Conservation (phyloP, 2,113 vertebrate species). For the Heterochromis multidens region DNA sequence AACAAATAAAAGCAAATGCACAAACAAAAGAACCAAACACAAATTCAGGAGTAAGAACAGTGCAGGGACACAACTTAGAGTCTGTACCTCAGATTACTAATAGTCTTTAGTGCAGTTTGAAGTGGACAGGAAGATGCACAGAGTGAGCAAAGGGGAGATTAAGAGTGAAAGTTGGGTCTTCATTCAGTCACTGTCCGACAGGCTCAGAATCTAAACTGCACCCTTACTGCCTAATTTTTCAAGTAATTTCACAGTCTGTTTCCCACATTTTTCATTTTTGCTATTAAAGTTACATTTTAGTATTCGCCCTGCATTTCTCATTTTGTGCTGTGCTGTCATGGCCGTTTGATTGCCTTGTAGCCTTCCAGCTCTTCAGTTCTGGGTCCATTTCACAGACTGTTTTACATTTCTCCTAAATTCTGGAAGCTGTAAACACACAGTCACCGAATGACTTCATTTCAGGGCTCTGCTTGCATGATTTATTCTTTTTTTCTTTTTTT, state of each 20-base stretch:
- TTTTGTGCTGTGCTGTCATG: background rate
- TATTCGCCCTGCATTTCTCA: slow-evolving; percentile 26
- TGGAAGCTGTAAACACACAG: slow-evolving; percentile 27
- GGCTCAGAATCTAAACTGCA: slow-evolving; percentile 3
- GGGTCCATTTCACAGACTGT: slow-evolving; percentile 21
- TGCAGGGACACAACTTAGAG: background rate
- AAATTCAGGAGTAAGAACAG: background rate
- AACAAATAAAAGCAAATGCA: background rate
- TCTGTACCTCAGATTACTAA: background rate
- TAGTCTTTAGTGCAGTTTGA: background rate
- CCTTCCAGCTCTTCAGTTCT: slow-evolving; percentile 10
- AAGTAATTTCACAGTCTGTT: slow-evolving; percentile 59
- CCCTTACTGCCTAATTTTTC: slow-evolving; percentile 35
- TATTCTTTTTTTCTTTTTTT: background rate
- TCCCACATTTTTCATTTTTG: slow-evolving; percentile 34
- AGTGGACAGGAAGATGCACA: background rate
- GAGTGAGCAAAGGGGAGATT: background rate
- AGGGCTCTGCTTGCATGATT: background rate
- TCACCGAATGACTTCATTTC: slow-evolving; percentile 21
- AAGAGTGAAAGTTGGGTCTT: background rate
- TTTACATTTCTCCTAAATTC: background rate
- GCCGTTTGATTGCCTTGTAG: slow-evolving; percentile 28
- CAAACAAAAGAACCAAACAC: background rate
- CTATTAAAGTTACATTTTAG: slow-evolving; percentile 24
- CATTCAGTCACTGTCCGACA: slow-evolving; percentile 14